Conservation (phyloP, 2,113 vertebrate species). For the Xiphophorus hellerii region DNA sequence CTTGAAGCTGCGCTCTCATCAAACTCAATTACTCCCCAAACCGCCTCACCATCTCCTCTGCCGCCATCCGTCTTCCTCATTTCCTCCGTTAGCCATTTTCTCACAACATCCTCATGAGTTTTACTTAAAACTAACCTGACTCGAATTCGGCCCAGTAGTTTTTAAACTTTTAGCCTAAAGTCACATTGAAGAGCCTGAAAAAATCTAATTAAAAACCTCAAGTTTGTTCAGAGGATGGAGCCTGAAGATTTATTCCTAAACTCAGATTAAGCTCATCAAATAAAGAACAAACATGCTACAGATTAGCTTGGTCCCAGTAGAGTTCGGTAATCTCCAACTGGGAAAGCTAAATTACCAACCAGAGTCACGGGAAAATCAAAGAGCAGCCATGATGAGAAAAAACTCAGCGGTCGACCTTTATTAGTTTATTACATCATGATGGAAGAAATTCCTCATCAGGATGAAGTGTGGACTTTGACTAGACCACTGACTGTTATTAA, state of each 20-base stretch:
- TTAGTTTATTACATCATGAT: background rate
- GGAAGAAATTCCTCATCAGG: no score
- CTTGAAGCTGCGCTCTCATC: background rate
- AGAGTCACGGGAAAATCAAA: background rate
- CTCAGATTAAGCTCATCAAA: background rate
- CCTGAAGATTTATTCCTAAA: background rate
- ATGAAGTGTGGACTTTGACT: background rate
- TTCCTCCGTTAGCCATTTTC: constrained; percentile 6
- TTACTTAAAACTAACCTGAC: no score
- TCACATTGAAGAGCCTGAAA: background rate
- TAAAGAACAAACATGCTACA: background rate
- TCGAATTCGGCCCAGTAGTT: background rate
- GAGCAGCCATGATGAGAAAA: background rate
- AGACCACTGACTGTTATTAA: background rate
- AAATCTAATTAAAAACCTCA: background rate
- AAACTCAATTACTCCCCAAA: constrained; percentile 8
- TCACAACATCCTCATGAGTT: background rate
- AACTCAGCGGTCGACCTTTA: background rate
- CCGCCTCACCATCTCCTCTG: background rate
- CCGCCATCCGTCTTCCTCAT: constrained; percentile 9
- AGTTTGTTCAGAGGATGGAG: background rate
- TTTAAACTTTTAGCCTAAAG: no score
- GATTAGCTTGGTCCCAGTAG: background rate
- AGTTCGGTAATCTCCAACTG: background rate
- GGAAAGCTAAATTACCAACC: background rate